Base-by-base conservation (phyloP, 2,797 vertebrate genomes). In the Enteromius trimaculatus region DNA sequence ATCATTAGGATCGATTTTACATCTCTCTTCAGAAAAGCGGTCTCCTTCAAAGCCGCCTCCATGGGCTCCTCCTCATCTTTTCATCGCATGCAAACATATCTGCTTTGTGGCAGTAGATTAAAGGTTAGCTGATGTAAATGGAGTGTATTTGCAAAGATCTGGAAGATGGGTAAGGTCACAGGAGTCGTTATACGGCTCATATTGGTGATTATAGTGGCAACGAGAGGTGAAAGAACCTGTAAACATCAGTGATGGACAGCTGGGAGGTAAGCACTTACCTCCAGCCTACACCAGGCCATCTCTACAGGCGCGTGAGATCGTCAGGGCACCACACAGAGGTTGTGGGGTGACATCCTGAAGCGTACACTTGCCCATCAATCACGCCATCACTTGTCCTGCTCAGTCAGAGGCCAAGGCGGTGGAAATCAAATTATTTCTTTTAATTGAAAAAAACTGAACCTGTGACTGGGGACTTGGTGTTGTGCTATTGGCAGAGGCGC, bases 371-470 rank as follows among this genome's bases (percentile, higher is more conserved):
- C 94, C 92, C 94, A 95, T 95, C 93, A 92, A 94, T 95, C 95
- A 95, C 88, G 84, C 91, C 90, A 92, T 90, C 82, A 77, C 49
- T 90, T 88, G 86, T 86, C 89, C 91, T 90, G 89, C 88, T 92
- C 91, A 81, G 91, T 89, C 66, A 87, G 94, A 92, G 92, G 92
- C 93, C 92, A 92, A 87, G 90, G 91, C 88, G 39, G 79, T 89
- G 92, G 90, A 93, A 95, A 95, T 95, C 93, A 94, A 94, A 95
- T 95, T 87, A 88, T 91, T 89, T 85, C 68, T 88, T 89, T 87
- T 89, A 89, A 89, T 88, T 89, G 87, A 87, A 85, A 87, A 88
- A 88, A 79, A 66, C 51, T 44, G 39, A 51, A 60, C 49, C 58
- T 26, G 68, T 69, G 68, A 49, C 84, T 42, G 21, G 65, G 77